Percentiles rank a stretch among this genome's conserved stretches.
Evolutionary conservation across 2,113 vertebrate species (phyloP).

Genomic region (Thunnus maccoyii): DNA sequence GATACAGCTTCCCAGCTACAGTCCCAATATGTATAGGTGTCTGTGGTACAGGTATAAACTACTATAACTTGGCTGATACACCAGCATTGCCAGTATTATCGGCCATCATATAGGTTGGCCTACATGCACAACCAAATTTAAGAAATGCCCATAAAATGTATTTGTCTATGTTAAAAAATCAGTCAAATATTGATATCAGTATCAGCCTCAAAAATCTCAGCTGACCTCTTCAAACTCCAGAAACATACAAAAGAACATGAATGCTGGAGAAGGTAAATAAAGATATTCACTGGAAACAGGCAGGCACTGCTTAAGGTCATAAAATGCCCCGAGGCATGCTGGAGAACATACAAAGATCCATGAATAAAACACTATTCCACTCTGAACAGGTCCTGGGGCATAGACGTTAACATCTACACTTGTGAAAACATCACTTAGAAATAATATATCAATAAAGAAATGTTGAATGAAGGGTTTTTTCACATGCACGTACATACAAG

Average conservation of each 20-base stretch:
- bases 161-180: too few relatives aligned
- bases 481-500: background rate
- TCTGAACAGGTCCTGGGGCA: conserved; percentile 41
- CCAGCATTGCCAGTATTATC: background rate
- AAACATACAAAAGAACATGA: background rate
- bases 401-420: conserved; percentile 32
- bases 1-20: conserved; percentile 38
- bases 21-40: conserved; percentile 34
- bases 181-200: too few relatives aligned
- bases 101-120: background rate
- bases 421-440: conserved; percentile 51
- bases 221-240: background rate
- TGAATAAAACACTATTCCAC: conserved; percentile 60
- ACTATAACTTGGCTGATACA: background rate
- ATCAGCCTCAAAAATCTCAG: background rate
- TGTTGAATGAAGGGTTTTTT: conserved; percentile 10
- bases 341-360: conserved; percentile 49
- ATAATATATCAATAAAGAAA: conserved; percentile 26
- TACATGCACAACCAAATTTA: background rate
- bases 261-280: conserved; percentile 11
- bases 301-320: conserved; percentile 45
- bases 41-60: conserved; percentile 13
- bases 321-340: conserved; percentile 48
- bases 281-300: conserved; percentile 35
- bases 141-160: background rate